A percentile compares a stretch with the other conserved stretches of the same genome.
phyloP scores from a whole-genome alignment of 2,113 vertebrate species.

The Dipodomys merriami region DNA sequence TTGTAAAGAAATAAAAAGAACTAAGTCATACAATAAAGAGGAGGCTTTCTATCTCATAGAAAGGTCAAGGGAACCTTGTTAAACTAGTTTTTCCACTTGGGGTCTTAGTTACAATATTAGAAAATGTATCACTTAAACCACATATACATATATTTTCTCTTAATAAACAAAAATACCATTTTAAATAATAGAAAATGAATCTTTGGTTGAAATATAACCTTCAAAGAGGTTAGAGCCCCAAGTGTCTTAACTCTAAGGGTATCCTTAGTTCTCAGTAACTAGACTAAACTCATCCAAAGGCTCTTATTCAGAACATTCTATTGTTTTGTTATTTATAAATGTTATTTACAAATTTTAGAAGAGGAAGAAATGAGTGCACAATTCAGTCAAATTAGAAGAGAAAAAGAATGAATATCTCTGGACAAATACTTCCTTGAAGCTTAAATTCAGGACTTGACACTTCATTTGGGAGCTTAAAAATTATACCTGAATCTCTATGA shows the following conservation, averaged over 20 bases:
- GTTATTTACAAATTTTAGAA: background rate
- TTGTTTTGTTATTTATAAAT: background rate
- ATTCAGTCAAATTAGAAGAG: background rate
- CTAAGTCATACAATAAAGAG: conserved; percentile 57
- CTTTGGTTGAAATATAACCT: background rate
- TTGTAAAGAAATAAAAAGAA: conserved; percentile 71
- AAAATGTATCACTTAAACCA: conserved; percentile 43
- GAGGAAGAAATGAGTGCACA: background rate
- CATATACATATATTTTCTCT: conserved; percentile 20
- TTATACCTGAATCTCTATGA: background rate
- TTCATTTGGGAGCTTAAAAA: conserved; percentile 27
- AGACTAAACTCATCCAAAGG: background rate
- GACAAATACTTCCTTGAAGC: background rate
- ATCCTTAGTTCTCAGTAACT: background rate
- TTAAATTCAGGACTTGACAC: background rate
- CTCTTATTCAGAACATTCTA: background rate
- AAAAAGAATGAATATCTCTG: background rate
- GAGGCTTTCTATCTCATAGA: conserved; percentile 34
- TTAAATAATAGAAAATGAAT: conserved; percentile 41
- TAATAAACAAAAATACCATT: background rate
- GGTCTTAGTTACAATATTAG: background rate
- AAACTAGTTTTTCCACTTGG: conserved; percentile 54
- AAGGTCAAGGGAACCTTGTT: conserved; percentile 72
- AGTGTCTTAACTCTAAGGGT: background rate
- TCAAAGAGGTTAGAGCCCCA: background rate